phyloP scores from a whole-genome alignment of 2,888 invertebrate species.

The Apocheima hispidaria region DNA sequence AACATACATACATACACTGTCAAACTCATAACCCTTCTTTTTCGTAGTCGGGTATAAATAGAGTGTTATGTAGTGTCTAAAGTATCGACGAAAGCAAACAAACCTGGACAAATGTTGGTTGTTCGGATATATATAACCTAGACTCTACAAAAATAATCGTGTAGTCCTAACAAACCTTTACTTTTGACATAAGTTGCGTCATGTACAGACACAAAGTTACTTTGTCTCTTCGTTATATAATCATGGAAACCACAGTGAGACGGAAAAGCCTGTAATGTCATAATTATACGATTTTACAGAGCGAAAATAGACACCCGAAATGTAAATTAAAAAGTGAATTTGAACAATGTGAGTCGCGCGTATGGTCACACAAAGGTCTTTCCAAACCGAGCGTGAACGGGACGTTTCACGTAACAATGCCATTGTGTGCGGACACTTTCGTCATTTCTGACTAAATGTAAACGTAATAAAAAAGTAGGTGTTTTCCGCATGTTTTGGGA shows the following conservation, averaged over 20 bases:
- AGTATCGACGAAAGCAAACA: too few relatives aligned
- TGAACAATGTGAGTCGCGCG: slow-evolving; percentile 23
- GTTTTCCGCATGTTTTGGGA: slow-evolving; percentile 6
- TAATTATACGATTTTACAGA: slow-evolving; percentile 34
- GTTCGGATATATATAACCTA: too few relatives aligned
- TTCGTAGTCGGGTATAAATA: too few relatives aligned
- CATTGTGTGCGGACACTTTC: slow-evolving; percentile 41
- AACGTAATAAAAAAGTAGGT: slow-evolving; percentile 6
- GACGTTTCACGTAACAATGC: slow-evolving; percentile 41
- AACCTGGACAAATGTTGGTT: too few relatives aligned
- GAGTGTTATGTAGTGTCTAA: too few relatives aligned
- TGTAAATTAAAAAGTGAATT: slow-evolving; percentile 36
- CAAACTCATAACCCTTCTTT: too few relatives aligned
- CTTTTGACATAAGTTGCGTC: too few relatives aligned
- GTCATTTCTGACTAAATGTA: slow-evolving; percentile 29
- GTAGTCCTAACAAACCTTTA: too few relatives aligned
- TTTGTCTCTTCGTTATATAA: neutral
- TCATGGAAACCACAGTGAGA: neutral
- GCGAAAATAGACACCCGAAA: slow-evolving; percentile 33
- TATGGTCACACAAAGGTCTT: slow-evolving; percentile 43
- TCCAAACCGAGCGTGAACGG: slow-evolving; percentile 44
- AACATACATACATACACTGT: too few relatives aligned
- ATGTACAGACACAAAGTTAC: neutral
- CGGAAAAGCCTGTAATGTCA: neutral
- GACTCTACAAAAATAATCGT: too few relatives aligned